Base-by-base conservation (phyloP, 2,888 invertebrate species). In the Fragum fragum region DNA sequence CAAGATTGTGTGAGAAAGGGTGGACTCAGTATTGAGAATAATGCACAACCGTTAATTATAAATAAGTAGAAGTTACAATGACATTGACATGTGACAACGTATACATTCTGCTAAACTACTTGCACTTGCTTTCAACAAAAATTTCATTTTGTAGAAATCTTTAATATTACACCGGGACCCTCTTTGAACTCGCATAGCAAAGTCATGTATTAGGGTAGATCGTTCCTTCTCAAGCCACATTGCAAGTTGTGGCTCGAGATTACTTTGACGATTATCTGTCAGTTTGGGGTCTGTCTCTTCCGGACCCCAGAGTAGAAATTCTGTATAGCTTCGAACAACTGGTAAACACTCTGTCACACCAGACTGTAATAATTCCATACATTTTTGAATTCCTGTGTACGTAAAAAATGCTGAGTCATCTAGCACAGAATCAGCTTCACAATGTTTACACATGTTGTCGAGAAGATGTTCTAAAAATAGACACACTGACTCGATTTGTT, bases 221-320 rank as follows among this genome's bases (percentile, higher is more conserved):
- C 91, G 61, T 77, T 92, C 89, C 14, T 87, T 86, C 78, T 92
- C 92, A 55, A 92, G 76, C 92, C 92, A 92, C 74, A 90, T 88
- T 32, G 89, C 87, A 18, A 91, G 83, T 70, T 90, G 90, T 52
- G 91, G 91, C 72, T 91, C 92, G 18, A 89, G 69, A 69, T 84
- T 87, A 70, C 87, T 87, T 29, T 81, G 73, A 61, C 88, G 73
- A 69, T 87, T 77, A 6, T 82, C 73, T 29, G 71, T 74, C 59
- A 87, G 87, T 75, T 80, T 81, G 1, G 83, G 76, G 47, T 78
- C 78, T 11, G 55, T 66, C 36, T 79, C 82, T 21, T 79, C 85
- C 21, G 92, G 92, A 26, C 92, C 92, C 92, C 92, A 92, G 21
- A 92, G 78, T 28, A 91, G 66, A 74, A 90, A 91, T 79, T 92